Evolutionary conservation across 1,140 invertebrate genomes (phyloP).

Genomic region (Gyrodactylus salaris): DNA sequence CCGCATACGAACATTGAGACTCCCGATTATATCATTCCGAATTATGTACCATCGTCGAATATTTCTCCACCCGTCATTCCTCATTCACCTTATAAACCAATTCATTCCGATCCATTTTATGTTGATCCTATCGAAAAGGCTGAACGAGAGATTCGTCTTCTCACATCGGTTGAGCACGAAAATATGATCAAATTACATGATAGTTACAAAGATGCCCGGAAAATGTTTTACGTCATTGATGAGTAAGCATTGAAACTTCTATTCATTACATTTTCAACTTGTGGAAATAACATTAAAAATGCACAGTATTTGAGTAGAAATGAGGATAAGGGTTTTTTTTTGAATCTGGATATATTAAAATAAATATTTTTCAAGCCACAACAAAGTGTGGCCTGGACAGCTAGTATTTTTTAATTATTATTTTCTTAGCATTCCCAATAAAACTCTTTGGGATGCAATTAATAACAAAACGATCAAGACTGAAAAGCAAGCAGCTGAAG

Average conservation of each 20-base stretch:
- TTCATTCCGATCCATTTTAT: background rate
- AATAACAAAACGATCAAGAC: background rate
- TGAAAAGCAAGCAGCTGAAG: background rate
- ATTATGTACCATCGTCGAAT: background rate
- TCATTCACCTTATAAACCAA: background rate
- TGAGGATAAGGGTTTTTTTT: too few relatives aligned
- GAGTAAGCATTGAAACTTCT: background rate
- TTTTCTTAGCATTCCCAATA: background rate
- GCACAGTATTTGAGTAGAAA: too few relatives aligned
- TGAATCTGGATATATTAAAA: too few relatives aligned
- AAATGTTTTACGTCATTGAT: background rate
- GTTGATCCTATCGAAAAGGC: background rate
- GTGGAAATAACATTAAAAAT: too few relatives aligned
- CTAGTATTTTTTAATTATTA: background rate
- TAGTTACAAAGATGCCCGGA: background rate
- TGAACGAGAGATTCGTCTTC: background rate
- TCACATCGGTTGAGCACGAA: background rate
- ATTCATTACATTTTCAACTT: background rate
- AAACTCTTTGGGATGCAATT: background rate
- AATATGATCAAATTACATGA: background rate
- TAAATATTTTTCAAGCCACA: too few relatives aligned
- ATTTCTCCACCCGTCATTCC: background rate
- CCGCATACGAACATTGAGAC: background rate
- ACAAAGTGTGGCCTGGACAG: too few relatives aligned
- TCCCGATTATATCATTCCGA: background rate